Percentiles rank a stretch among this genome's conserved stretches.
Conservation (phyloP, 2,797 vertebrate species). For the Lophotriccus pileatus region DNA sequence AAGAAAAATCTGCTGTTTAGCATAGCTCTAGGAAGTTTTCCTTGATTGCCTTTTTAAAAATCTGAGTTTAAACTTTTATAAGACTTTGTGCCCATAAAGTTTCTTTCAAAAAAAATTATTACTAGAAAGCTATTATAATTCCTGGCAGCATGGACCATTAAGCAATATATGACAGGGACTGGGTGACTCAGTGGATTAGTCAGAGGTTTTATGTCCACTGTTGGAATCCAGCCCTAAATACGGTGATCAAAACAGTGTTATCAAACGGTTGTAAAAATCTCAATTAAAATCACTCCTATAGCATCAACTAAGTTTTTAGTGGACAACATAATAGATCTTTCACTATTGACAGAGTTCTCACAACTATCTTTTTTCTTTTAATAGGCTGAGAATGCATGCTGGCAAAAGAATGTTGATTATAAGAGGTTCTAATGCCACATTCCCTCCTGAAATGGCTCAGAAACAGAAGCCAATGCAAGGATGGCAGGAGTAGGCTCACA, state of each 20-base stretch:
- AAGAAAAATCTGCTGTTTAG: not conserved
- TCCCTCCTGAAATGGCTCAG: conserved; percentile 13
- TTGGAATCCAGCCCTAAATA: conserved; percentile 80
- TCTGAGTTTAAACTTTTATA: conserved; percentile 54
- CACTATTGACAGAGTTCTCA: conserved; percentile 65
- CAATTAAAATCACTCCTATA: conserved; percentile 80
- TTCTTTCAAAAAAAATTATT: conserved; percentile 73
- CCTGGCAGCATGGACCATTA: conserved; percentile 78
- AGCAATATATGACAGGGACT: conserved; percentile 79
- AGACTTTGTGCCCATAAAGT: conserved; percentile 69
- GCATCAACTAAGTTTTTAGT: conserved; percentile 71
- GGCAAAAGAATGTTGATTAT: not conserved
- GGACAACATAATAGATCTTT: conserved; percentile 64
- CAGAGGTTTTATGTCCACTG: conserved; percentile 78
- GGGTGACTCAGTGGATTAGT: conserved; percentile 80
- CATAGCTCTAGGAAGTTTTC: conserved; percentile 27
- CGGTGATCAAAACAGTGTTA: conserved; percentile 80
- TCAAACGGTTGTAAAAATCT: conserved; percentile 79
- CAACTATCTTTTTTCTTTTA: conserved; percentile 62
- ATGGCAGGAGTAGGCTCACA: not conserved
- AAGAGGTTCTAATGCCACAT: conserved; percentile 5
- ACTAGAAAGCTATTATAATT: conserved; percentile 77
- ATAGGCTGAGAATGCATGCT: conserved; percentile 43
- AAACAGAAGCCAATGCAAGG: not conserved
- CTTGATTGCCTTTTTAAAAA: conserved; percentile 33